A percentile compares a stretch with the other conserved stretches of the same genome.
Conservation (phyloP, 1,140 invertebrate genomes). For the Bilobella aurantiaca region DNA sequence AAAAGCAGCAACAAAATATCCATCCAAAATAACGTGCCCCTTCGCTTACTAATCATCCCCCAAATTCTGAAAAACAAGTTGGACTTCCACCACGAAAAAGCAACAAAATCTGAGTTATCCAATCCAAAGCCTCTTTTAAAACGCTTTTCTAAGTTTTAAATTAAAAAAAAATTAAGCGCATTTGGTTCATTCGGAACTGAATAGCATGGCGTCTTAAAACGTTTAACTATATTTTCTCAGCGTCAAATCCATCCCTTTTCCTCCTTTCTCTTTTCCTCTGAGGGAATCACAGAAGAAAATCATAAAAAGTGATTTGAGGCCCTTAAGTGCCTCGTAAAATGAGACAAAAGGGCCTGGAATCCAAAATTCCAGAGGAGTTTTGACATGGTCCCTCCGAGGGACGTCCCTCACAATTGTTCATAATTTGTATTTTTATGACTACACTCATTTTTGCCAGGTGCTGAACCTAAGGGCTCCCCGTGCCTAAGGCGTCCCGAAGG, state of each 20-base stretch:
- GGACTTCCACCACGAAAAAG: not conserved
- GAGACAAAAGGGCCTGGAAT: not conserved
- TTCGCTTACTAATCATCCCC: not conserved
- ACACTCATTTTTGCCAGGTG: not conserved
- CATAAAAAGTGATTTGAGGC: constrained; percentile 3
- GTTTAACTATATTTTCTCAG: not conserved
- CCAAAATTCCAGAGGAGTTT: not conserved
- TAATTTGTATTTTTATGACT: constrained; percentile 7
- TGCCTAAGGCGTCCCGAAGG: not conserved
- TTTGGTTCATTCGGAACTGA: no score
- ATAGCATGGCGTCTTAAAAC: no score
- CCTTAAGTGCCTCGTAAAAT: constrained; percentile 2
- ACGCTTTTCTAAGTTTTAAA: no score
- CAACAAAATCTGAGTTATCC: no score
- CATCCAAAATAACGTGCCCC: not conserved
- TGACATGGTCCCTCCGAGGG: not conserved
- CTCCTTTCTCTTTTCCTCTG: not conserved
- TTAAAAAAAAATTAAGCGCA: no score
- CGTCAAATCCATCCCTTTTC: not conserved
- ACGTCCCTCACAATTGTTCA: not conserved
- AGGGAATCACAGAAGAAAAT: not conserved
- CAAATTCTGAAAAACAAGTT: not conserved
- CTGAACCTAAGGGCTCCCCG: not conserved
- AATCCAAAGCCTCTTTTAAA: no score
- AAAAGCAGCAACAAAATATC: not conserved